Evolutionary conservation across 2,113 vertebrate species (phyloP).

Genomic region (Nestor notabilis): DNA sequence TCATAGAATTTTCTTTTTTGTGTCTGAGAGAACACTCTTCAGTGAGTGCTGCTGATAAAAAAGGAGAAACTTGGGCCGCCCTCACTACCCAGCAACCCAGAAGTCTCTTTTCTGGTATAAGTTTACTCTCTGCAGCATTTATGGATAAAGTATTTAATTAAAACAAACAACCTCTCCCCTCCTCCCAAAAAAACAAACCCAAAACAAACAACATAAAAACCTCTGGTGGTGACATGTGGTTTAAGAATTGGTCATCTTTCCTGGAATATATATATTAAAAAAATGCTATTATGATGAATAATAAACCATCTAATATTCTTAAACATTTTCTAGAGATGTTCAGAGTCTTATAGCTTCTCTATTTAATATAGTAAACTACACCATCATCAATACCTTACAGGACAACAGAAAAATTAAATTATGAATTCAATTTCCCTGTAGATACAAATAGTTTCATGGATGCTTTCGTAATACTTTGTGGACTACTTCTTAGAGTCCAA

Average conservation of each 20-base stretch:
- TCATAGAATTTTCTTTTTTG: not conserved
- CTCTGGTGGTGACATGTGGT: not conserved
- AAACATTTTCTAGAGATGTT: not conserved
- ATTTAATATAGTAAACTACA: not conserved
- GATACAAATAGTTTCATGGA: not conserved
- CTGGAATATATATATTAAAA: not conserved
- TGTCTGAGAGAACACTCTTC: not conserved
- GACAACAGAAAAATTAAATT: not conserved
- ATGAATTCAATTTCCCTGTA: not conserved
- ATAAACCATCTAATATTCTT: not conserved
- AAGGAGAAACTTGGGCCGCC: not conserved
- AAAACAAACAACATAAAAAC: not conserved
- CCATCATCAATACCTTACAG: not conserved
- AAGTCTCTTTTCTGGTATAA: not conserved
- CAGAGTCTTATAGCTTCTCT: not conserved
- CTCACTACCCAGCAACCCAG: not conserved
- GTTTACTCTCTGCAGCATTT: not conserved
- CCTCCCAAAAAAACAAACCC: not conserved
- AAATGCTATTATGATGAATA: not conserved
- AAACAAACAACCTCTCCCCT: not conserved
- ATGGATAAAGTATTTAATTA: not conserved
- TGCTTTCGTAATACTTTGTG: not conserved
- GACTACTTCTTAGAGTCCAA: not conserved
- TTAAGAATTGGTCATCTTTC: not conserved
- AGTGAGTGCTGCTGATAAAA: not conserved